Evolutionary conservation across 2,888 invertebrate species (phyloP).

Genomic region (Venustoraphidia nigricollis): DNA sequence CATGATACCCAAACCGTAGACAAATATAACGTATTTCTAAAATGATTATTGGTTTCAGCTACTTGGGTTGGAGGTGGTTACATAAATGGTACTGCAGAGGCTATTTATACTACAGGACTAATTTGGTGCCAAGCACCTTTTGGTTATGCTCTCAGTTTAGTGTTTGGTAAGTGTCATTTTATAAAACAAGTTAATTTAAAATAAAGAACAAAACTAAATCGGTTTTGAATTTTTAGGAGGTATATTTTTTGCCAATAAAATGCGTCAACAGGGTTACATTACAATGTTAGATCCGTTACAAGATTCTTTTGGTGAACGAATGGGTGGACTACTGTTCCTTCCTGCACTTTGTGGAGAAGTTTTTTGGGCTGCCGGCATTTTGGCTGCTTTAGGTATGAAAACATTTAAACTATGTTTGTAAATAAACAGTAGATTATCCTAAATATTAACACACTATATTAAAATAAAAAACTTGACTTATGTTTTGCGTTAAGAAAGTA

Average conservation of each 20-base stretch:
- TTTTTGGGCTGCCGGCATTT: conserved; percentile 97
- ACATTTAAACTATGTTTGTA: not conserved
- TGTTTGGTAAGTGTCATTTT: conserved; percentile 56
- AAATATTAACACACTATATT: too few relatives aligned
- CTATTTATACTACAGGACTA: conserved; percentile 81
- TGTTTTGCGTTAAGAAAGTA: too few relatives aligned
- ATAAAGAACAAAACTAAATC: too few relatives aligned
- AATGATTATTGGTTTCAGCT: conserved; percentile 38
- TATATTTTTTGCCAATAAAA: conserved; percentile 93
- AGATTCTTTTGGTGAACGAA: conserved; percentile 89
- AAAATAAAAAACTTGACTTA: too few relatives aligned
- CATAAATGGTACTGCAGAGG: conserved; percentile 98
- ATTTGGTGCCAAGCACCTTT: conserved; percentile 99
- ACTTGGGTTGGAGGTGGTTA: conserved; percentile 99
- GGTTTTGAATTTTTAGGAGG: conserved; percentile 50
- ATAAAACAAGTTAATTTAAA: too few relatives aligned
- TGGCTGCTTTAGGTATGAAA: conserved; percentile 74
- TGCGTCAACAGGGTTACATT: conserved; percentile 94
- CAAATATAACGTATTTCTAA: not conserved
- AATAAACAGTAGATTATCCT: too few relatives aligned
- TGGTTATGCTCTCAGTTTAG: conserved; percentile 89
- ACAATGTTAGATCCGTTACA: conserved; percentile 98
- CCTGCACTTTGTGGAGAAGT: conserved; percentile 96
- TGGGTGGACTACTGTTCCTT: conserved; percentile 91
- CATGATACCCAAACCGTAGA: too few relatives aligned